Conservation (phyloP, 2,797 vertebrate species). For the Gouania willdenowi region DNA sequence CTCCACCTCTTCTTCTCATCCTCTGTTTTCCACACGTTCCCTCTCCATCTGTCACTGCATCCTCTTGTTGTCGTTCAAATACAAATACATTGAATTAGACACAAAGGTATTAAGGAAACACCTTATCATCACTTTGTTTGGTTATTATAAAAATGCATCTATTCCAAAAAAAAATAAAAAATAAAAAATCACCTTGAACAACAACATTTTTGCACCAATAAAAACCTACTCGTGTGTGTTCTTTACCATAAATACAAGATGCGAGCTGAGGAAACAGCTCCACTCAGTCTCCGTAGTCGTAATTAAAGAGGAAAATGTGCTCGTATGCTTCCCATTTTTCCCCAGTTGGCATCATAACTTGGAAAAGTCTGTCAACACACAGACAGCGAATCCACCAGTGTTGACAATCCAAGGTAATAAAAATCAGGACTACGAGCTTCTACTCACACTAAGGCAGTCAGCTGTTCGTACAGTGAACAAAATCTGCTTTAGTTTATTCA, state of each 20-base stretch:
- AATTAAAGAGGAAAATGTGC: constrained; percentile 57
- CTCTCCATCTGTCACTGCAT: constrained; percentile 52
- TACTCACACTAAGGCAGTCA: constrained; percentile 50
- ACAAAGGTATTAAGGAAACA: too few relatives aligned
- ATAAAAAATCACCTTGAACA: constrained; percentile 21
- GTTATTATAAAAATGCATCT: constrained; percentile 3
- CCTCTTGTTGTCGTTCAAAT: constrained; percentile 19
- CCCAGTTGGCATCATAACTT: constrained; percentile 52
- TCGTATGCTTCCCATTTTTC: constrained; percentile 39
- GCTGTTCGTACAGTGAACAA: constrained; percentile 46
- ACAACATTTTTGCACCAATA: constrained; percentile 8
- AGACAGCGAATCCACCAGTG: constrained; percentile 47
- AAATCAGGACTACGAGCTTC: constrained; percentile 46
- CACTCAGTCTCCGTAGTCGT: constrained; percentile 44
- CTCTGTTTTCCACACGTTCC: constrained; percentile 52
- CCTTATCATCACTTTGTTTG: constrained; percentile 2
- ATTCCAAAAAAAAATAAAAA: too few relatives aligned
- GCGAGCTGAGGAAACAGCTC: constrained; percentile 33
- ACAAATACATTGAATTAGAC: constrained; percentile 19
- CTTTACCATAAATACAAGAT: constrained; percentile 50
- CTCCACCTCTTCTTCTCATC: constrained; percentile 35
- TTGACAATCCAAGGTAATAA: constrained; percentile 60
- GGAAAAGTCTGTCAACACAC: constrained; percentile 62
- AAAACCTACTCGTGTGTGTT: constrained; percentile 18
- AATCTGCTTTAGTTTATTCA: constrained; percentile 58